Percentiles rank a stretch among this genome's conserved stretches.
Conservation (phyloP, 2,113 vertebrate genomes). For the Epinephelus lanceolatus region DNA sequence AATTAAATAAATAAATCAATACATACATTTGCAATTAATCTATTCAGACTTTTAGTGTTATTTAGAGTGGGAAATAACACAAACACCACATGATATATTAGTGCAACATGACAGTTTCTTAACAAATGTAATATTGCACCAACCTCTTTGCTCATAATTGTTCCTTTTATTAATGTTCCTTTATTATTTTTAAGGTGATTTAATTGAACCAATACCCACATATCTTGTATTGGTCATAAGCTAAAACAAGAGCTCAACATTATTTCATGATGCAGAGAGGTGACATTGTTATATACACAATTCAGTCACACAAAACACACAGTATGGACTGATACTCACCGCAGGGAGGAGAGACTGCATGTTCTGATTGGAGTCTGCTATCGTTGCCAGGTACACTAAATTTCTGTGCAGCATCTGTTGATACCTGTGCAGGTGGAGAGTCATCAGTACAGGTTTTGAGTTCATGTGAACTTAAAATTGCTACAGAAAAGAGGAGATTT, state of each 20-base stretch:
- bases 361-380: conserved; percentile 99
- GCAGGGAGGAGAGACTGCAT: conserved; percentile 98
- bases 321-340: conserved; percentile 87
- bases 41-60: background rate
- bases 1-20: too few species aligned
- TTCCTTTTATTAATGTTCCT: background rate
- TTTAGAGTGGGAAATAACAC: background rate
- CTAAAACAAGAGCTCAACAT: background rate
- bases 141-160: background rate
- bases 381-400: conserved; percentile 97
- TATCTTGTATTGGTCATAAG: background rate
- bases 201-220: background rate
- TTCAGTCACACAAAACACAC: background rate
- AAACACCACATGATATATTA: too few species aligned
- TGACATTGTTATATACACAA: background rate
- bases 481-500: fast-evolving
- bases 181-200: background rate
- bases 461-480: background rate
- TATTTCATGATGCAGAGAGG: background rate
- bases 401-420: conserved; percentile 99
- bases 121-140: background rate
- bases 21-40: background rate
- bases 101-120: background rate
- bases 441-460: conserved; percentile 2
- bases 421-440: conserved; percentile 87